Conservation (phyloP, 2,797 vertebrate species). For the Cirrhinus mrigala region DNA sequence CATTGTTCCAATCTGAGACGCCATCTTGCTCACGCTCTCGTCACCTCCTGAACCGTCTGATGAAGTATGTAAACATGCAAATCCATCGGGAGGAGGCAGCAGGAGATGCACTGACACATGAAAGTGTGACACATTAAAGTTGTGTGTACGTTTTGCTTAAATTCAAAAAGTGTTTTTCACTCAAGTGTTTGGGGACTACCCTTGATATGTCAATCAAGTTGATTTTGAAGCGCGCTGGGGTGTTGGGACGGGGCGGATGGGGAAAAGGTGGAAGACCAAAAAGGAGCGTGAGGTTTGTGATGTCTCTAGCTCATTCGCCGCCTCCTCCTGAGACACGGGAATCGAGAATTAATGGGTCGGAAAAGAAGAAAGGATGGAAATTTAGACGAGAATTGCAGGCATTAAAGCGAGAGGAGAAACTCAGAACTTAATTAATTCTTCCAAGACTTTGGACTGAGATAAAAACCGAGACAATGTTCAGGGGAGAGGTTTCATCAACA, state of each 20-base stretch:
- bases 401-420: slow-evolving; percentile 33
- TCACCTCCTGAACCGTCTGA: slow-evolving; percentile 60
- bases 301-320: slow-evolving; percentile 14
- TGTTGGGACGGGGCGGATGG: slow-evolving; percentile 53
- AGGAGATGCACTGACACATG: slow-evolving; percentile 52
- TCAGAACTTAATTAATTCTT: slow-evolving; percentile 46
- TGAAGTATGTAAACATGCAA: slow-evolving; percentile 62
- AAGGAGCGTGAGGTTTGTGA: slow-evolving; percentile 32
- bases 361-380: slow-evolving; percentile 45
- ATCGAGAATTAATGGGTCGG: slow-evolving; percentile 28
- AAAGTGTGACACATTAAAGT: slow-evolving; percentile 55
- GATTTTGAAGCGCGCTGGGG: slow-evolving; percentile 61
- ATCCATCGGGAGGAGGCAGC: slow-evolving; percentile 63
- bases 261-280: slow-evolving; percentile 42
- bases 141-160: slow-evolving; percentile 57
- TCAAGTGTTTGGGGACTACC: slow-evolving; percentile 61
- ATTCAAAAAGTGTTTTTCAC: slow-evolving; percentile 61
- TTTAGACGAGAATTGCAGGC: slow-evolving; percentile 11
- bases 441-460: slow-evolving; percentile 30
- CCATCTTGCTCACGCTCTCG: slow-evolving; percentile 43
- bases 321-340: slow-evolving; percentile 24
- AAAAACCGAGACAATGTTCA: slow-evolving; percentile 31
- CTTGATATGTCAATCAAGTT: slow-evolving; percentile 67
- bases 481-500: slow-evolving; percentile 38
- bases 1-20: not conserved